A percentile compares a stretch with the other conserved stretches of the same genome.
Evolutionary conservation across 2,888 invertebrate genomes (phyloP).

Genomic region (Synergus umbraculus): DNA sequence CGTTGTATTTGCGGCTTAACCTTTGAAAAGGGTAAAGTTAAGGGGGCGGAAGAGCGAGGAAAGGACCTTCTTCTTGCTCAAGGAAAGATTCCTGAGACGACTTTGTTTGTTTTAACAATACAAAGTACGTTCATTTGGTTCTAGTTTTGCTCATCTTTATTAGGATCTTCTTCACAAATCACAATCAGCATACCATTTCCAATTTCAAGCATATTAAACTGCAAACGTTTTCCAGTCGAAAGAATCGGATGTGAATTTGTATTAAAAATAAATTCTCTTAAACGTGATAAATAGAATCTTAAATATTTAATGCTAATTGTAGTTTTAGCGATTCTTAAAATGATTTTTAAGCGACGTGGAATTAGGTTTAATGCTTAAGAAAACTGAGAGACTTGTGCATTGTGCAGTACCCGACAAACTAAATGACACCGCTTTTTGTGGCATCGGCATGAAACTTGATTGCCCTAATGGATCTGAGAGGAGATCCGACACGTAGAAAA

Average conservation of each 20-base stretch:
- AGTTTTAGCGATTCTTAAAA: too few species aligned
- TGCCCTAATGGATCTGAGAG: conserved; percentile 53
- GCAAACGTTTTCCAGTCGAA: too few species aligned
- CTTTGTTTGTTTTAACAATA: background rate
- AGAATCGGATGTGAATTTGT: too few species aligned
- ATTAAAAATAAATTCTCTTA: too few species aligned
- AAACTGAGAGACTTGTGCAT: too few species aligned
- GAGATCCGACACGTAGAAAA: conserved; percentile 8
- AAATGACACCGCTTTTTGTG: conserved; percentile 53
- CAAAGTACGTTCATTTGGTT: background rate
- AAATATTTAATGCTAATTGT: too few species aligned
- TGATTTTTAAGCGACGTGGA: too few species aligned
- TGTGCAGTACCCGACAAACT: too few species aligned
- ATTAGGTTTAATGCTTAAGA: too few species aligned
- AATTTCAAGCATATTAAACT: too few species aligned
- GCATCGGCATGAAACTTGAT: conserved; percentile 54
- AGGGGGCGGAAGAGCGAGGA: background rate
- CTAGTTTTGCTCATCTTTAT: background rate
- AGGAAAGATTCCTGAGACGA: conserved; percentile 25
- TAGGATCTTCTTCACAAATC: too few species aligned
- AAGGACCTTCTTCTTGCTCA: background rate
- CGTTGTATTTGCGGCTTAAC: conserved; percentile 36
- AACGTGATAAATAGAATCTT: too few species aligned
- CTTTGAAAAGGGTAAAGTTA: background rate
- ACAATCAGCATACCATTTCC: background rate